Evolutionary conservation across 1,140 invertebrate species (phyloP), one percentile per base, ranked within the genome.

Genomic region (Drosophila truncata): DNA sequence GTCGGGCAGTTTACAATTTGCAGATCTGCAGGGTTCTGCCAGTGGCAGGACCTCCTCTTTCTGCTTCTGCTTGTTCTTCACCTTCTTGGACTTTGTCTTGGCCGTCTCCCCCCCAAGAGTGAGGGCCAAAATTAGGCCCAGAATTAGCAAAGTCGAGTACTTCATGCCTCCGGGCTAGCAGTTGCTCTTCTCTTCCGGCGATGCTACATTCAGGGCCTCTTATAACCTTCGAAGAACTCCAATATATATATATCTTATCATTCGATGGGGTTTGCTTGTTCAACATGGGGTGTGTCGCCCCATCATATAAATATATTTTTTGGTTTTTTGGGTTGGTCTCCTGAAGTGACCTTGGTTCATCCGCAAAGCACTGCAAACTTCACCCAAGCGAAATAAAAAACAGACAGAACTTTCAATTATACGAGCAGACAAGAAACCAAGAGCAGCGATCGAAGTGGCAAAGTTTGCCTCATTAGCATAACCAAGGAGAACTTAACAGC

Each of bases 1-100:
- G 39, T 93, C 85, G 16, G 94, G 94, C 4, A 93, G 80, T 35
- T 92, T 80, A 76, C 94, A 95, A 20, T 78, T 90, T 9, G 44
- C 47, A 0, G 50, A 4, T 13, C 52, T 66, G 37, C 91, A 92
- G 1, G 46, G 18, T n/a, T 80, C 79, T 0, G 91, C 91, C 33
- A 75, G 57, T 4, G 69, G 9, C 2, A 90, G 67, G 31, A 49
- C 39, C 27, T 18, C 14, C 29, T 67, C 39, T 33, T 78, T 46
- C 41, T 41, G 46, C 44, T 73, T 72, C 44, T 57, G 72, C 65
- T 78, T 80, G 0, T 60, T 60, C 42, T 81, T 64, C 11, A 62
- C 54, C 42, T 83, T 83, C 61, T 87, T 87, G 2, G 76, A 33
- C 69, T 85, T 85, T 33, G 54, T 44, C 65, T 86, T 69, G 58